phyloP scores from a whole-genome alignment of 2,888 invertebrate genomes.

The Hartigia nigra region DNA sequence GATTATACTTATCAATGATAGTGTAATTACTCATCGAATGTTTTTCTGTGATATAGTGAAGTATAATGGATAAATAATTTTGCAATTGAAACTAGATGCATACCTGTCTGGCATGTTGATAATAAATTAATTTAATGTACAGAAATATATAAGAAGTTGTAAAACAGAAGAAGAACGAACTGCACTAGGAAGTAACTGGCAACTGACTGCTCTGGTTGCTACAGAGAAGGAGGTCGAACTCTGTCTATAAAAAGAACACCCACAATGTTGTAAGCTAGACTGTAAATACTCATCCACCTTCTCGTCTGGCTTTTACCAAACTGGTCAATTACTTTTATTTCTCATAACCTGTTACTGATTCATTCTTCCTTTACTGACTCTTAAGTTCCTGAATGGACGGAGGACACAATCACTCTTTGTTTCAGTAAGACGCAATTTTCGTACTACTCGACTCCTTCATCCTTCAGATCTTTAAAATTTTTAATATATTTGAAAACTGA shows the following conservation, averaged over 20 bases:
- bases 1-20: not conserved
- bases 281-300: conserved; percentile 34
- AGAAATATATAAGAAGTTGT: conserved; percentile 40
- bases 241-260: conserved; percentile 63
- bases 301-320: conserved; percentile 35
- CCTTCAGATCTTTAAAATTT: conserved; percentile 15
- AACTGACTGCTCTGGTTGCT: conserved; percentile 18
- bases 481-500: not conserved
- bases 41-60: not conserved
- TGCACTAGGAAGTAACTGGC: conserved; percentile 41
- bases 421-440: not conserved
- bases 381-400: not conserved
- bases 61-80: not conserved
- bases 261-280: conserved; percentile 41
- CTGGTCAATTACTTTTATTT: conserved; percentile 14
- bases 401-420: not conserved
- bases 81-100: not conserved
- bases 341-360: conserved; percentile 33
- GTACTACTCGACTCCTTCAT: conserved; percentile 10
- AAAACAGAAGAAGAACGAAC: conserved; percentile 15
- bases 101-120: conserved; percentile 55
- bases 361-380: conserved; percentile 8
- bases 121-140: conserved; percentile 4
- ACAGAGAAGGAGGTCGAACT: conserved; percentile 56
- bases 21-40: not conserved